These are phyloP conservation scores for Harpagoxenus sublaevis DNA, from an alignment of 2,888 invertebrate genomes.

Conservation along the genomic window DNA sequence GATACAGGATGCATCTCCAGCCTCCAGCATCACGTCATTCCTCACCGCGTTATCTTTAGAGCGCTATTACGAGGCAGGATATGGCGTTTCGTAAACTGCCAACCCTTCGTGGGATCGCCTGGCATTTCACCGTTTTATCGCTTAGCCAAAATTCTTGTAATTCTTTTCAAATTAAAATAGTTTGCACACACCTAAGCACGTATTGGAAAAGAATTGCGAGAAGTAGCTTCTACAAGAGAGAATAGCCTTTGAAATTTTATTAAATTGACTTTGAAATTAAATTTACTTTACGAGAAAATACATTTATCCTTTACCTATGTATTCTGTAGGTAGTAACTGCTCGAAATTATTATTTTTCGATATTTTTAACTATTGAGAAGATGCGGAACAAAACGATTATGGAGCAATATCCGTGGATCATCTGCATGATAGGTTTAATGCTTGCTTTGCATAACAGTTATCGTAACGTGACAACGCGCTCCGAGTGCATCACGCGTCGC, in stretches of 20 bases:
- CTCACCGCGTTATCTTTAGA: constrained; percentile 68
- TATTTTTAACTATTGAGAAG: background rate
- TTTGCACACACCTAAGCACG: background rate
- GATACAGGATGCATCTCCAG: constrained; percentile 54
- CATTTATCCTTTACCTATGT: background rate
- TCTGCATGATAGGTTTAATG: background rate
- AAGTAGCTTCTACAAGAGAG: background rate
- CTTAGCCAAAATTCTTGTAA: background rate
- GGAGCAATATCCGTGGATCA: background rate
- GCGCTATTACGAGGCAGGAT: constrained; percentile 25
- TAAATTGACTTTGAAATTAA: background rate
- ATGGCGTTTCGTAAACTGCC: constrained; percentile 59
- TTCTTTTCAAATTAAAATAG: background rate
- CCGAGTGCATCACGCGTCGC: constrained; percentile 33
- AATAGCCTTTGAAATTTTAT: background rate
- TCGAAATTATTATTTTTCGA: background rate
- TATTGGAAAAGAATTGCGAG: background rate
- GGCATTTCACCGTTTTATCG: background rate
- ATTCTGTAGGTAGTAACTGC: background rate
- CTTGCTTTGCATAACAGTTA: background rate
- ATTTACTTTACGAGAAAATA: background rate
- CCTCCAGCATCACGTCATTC: constrained; percentile 51
- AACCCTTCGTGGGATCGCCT: constrained; percentile 4
- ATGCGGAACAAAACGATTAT: background rate
- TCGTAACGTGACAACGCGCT: constrained; percentile 22